These are phyloP conservation scores for Drosophila sucinea DNA, from an alignment of 1,140 invertebrate species.

Conservation along the genomic window DNA sequence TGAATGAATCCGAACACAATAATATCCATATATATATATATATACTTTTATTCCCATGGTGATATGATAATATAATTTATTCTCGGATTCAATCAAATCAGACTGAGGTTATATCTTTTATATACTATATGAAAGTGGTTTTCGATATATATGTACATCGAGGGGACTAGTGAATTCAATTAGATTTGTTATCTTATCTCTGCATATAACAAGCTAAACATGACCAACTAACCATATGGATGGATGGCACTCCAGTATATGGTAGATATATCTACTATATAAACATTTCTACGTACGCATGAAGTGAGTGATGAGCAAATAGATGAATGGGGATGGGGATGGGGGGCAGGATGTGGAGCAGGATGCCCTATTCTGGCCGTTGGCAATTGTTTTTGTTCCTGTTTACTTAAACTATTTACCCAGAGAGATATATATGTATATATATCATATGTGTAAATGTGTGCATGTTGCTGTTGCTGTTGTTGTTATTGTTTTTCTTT, in stretches of 20 bases:
- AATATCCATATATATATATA: neutral
- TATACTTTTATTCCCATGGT: constrained; percentile 4
- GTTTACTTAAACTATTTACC: constrained; percentile 49
- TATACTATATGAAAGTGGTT: too few relatives aligned
- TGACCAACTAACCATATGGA: neutral
- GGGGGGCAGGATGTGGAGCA: constrained; percentile 36
- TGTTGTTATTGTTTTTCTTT: constrained; percentile 42
- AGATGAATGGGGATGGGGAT: neutral
- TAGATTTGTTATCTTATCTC: neutral
- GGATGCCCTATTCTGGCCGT: constrained; percentile 12
- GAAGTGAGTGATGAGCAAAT: constrained; percentile 1
- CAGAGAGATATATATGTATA: constrained; percentile 2
- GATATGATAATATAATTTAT: too few relatives aligned
- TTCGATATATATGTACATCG: too few relatives aligned
- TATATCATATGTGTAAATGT: neutral
- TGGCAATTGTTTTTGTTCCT: constrained; percentile 11
- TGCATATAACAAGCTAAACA: constrained; percentile 5
- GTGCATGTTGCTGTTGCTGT: constrained; percentile 1
- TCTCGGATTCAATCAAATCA: too few relatives aligned
- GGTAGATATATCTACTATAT: neutral
- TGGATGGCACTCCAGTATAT: neutral
- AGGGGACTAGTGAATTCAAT: too few relatives aligned
- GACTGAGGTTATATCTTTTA: too few relatives aligned
- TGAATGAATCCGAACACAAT: neutral
- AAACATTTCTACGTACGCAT: neutral